phyloP scores from a whole-genome alignment of 2,888 invertebrate species.

The Erebia palarica region DNA sequence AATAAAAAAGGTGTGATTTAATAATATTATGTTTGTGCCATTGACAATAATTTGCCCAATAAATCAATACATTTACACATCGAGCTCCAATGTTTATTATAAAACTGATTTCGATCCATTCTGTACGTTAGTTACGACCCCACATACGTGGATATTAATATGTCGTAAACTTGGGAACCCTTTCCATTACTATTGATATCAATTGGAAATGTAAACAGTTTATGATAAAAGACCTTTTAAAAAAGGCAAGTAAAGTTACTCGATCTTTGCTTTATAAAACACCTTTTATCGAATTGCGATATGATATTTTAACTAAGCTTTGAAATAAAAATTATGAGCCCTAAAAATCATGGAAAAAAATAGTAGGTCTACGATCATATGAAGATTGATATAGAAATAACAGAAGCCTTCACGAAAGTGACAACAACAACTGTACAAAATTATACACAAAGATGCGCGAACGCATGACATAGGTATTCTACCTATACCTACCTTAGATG shows the following conservation, averaged over 20 bases:
- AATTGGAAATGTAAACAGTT: conserved; percentile 17
- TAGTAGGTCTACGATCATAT: too few species aligned
- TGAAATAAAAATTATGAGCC: background rate
- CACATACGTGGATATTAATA: conserved; percentile 48
- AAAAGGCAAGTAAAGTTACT: conserved; percentile 14
- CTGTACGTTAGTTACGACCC: conserved; percentile 49
- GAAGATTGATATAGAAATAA: too few species aligned
- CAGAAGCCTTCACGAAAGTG: too few species aligned
- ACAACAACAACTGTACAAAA: too few species aligned
- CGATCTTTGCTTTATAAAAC: conserved; percentile 4
- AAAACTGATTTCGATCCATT: conserved; percentile 19
- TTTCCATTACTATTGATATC: conserved; percentile 26
- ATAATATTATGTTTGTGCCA: background rate
- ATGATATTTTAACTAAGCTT: background rate
- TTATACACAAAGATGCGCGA: too few species aligned
- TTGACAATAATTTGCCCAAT: conserved; percentile 20
- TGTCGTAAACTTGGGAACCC: conserved; percentile 45
- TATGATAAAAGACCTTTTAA: conserved; percentile 14
- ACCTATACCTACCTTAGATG: too few species aligned
- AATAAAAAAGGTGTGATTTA: background rate
- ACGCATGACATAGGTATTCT: too few species aligned
- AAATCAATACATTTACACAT: conserved; percentile 30
- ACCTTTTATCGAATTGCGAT: background rate
- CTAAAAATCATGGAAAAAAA: too few species aligned
- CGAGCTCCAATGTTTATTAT: conserved; percentile 15